Percentiles rank a stretch among this genome's conserved stretches.
Conservation (phyloP, 2,888 invertebrate genomes). For the Chrysolina haemoptera region DNA sequence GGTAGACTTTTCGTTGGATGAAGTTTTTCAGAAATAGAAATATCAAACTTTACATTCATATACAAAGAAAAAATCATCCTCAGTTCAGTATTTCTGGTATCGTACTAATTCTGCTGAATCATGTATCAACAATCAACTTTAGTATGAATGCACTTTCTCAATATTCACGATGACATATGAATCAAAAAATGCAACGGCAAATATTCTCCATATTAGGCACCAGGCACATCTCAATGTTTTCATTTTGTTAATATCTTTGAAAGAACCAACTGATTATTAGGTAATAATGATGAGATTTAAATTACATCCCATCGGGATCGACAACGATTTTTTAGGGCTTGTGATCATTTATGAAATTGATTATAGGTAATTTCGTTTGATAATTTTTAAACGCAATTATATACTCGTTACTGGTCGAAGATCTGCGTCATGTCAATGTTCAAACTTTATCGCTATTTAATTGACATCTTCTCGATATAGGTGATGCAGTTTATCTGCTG, state of each 20-base stretch:
- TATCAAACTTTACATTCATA: too few relatives aligned
- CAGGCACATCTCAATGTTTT: slow-evolving; percentile 21
- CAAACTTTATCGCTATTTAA: slow-evolving; percentile 51
- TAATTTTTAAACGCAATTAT: slow-evolving; percentile 61
- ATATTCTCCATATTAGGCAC: neutral
- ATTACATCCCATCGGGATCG: slow-evolving; percentile 55
- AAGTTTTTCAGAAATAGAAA: too few relatives aligned
- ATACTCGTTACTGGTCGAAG: slow-evolving; percentile 54
- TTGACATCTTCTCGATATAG: slow-evolving; percentile 50
- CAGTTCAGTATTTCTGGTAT: too few relatives aligned
- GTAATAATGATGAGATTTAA: slow-evolving; percentile 61
- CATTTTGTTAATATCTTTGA: slow-evolving; percentile 44
- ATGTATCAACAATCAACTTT: too few relatives aligned
- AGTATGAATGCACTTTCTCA: neutral
- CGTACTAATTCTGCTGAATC: too few relatives aligned
- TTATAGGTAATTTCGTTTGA: slow-evolving; percentile 61
- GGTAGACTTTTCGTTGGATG: too few relatives aligned
- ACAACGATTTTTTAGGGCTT: slow-evolving; percentile 47
- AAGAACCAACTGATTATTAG: slow-evolving; percentile 46
- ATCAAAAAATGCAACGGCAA: neutral
- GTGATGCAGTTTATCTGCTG: slow-evolving; percentile 16
- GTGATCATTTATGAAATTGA: slow-evolving; percentile 58
- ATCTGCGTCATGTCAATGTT: slow-evolving; percentile 48
- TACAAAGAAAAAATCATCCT: too few relatives aligned
- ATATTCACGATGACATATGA: neutral